Conservation (phyloP, 2,888 invertebrate genomes). For the Lacanobia oleracea region DNA sequence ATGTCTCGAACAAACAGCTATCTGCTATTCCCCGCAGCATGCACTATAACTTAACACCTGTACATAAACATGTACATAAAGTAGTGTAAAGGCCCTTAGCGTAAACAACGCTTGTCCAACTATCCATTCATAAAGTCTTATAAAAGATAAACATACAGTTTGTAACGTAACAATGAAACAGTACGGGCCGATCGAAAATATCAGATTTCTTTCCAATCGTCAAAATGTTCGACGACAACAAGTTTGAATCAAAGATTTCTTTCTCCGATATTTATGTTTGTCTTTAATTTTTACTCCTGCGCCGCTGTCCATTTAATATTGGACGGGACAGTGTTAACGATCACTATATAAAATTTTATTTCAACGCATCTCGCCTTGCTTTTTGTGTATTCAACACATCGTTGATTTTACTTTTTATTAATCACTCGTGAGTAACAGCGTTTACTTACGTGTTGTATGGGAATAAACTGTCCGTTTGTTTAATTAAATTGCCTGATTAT, state of each 20-base stretch:
- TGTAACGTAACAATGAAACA: slow-evolving; percentile 81
- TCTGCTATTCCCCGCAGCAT: slow-evolving; percentile 53
- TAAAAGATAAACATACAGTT: slow-evolving; percentile 76
- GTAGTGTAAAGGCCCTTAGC: slow-evolving; percentile 61
- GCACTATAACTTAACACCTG: slow-evolving; percentile 51
- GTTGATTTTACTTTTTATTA: slow-evolving; percentile 87
- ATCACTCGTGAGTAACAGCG: slow-evolving; percentile 75
- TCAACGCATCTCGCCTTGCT: slow-evolving; percentile 82
- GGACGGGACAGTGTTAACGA: slow-evolving; percentile 88
- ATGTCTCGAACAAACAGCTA: slow-evolving; percentile 46
- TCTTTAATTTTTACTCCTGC: slow-evolving; percentile 89
- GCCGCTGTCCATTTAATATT: slow-evolving; percentile 88
- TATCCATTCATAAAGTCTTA: slow-evolving; percentile 83
- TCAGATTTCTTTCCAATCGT: slow-evolving; percentile 87
- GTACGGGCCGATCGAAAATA: slow-evolving; percentile 82
- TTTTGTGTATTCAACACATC: slow-evolving; percentile 86
- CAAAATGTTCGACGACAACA: slow-evolving; percentile 76
- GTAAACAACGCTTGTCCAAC: slow-evolving; percentile 68
- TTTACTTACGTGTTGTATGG: slow-evolving; percentile 59
- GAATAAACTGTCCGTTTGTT: slow-evolving; percentile 51
- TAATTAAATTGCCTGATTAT: slow-evolving; percentile 55
- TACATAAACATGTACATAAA: slow-evolving; percentile 60
- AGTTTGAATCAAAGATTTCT: slow-evolving; percentile 85
- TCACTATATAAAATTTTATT: slow-evolving; percentile 90
- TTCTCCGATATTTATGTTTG: slow-evolving; percentile 87